Evolutionary conservation across 2,797 vertebrate genomes (phyloP), one percentile per base, ranked within the genome.

Genomic region (Pipistrellus nathusii): DNA sequence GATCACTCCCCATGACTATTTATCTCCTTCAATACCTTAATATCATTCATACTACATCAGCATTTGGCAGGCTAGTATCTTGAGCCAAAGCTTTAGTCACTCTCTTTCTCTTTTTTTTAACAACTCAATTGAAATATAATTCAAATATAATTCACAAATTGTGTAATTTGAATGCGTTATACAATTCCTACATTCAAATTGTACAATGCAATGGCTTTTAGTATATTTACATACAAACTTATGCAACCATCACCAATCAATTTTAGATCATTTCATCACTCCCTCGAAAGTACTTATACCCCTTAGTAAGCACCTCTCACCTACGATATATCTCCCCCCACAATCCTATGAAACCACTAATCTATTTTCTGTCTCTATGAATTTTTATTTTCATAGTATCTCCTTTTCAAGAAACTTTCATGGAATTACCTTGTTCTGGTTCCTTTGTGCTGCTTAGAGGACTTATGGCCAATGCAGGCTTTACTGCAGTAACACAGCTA

Each of bases 91-190:
- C 3, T 35, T 57, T 82, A 25, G n/a, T 68, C 35, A 55, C 48
- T 62, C 27, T 62, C 9, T 46, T 21, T 75, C 46, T 59, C 21
- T 59, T 75, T 46, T 51, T 59, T 48, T 17, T 27, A 48, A 87
- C 35, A 77, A 53, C 30, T 32, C 71, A 57, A 76, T n/a, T 93
- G 38, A 90, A 81, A 88, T 64, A 44, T 20, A 72, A 86, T 55
- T 88, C 46, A 35, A 32, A n/a, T 9, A 15, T n/a, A 88, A 90
- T 85, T 55, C 25, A 69, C 75, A 85, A 94, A 80, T 46, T 30
- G 11, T n/a, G 21, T 13, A 30, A 27, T 73, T 72, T 59, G 57
- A 59, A 59, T 59, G 11, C 25, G 27, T 32, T 69, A 46, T 64
- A 30, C 11, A 88, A 90, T 85, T 55, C 21, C 62, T 77, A 11